Evolutionary conservation across 2,113 vertebrate species (phyloP).

Genomic region (Spea multiplicata): DNA sequence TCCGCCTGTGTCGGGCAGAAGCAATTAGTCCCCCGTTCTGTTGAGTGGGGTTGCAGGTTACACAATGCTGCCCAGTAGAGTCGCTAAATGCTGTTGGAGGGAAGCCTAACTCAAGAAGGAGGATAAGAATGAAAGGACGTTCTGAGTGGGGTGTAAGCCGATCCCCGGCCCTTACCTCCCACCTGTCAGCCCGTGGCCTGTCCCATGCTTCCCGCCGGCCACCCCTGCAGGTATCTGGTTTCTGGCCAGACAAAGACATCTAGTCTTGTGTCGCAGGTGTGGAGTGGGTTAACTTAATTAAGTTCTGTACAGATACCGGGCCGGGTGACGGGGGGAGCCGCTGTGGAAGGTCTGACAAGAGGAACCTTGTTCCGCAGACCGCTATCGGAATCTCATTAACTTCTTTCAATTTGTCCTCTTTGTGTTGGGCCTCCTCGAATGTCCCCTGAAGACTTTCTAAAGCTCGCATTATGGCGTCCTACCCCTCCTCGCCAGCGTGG

Average conservation of each 20-base stretch:
- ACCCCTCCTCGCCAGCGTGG: neutral
- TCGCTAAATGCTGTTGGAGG: slow-evolving; percentile 20
- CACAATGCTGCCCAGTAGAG: too few relatives aligned
- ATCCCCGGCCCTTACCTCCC: slow-evolving; percentile 25
- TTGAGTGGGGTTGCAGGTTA: neutral
- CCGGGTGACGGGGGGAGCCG: slow-evolving; percentile 48
- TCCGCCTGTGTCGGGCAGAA: neutral
- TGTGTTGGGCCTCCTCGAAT: slow-evolving; percentile 41
- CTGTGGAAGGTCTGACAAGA: slow-evolving; percentile 53
- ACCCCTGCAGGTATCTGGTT: slow-evolving; percentile 15
- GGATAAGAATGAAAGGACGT: neutral
- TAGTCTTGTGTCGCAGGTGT: slow-evolving; percentile 51
- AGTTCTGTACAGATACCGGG: slow-evolving; percentile 55
- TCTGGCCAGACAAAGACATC: slow-evolving; percentile 49
- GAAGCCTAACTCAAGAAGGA: neutral
- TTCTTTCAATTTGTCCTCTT: slow-evolving; percentile 52
- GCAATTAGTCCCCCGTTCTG: neutral
- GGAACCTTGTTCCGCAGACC: slow-evolving; percentile 55
- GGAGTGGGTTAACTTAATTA: slow-evolving; percentile 59
- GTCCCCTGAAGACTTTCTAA: slow-evolving; percentile 25
- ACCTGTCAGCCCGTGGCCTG: slow-evolving; percentile 15
- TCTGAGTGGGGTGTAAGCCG: neutral
- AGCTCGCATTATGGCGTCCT: neutral
- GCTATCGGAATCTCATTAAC: slow-evolving; percentile 47
- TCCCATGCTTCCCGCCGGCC: neutral